A percentile compares a stretch with the other conserved stretches of the same genome.
These are phyloP conservation scores for Diplolepis rosae DNA, from an alignment of 2,888 invertebrate genomes.

Conservation along the genomic window DNA sequence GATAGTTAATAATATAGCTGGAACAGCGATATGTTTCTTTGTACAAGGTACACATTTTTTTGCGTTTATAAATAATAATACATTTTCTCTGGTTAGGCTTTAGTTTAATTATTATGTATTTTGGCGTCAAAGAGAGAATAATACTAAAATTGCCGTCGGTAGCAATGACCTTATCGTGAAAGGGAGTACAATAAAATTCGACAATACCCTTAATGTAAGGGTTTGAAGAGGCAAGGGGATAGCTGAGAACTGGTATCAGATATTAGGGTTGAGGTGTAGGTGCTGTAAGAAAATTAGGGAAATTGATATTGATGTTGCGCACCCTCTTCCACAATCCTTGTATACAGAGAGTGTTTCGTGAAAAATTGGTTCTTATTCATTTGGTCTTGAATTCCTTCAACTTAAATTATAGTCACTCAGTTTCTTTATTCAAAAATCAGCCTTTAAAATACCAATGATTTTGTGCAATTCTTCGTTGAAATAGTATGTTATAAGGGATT, in stretches of 20 bases:
- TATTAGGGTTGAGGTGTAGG: neutral
- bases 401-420: neutral
- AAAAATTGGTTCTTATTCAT: neutral
- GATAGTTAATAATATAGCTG: too few relatives aligned
- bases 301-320: conserved; percentile 4
- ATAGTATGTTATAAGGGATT: too few relatives aligned
- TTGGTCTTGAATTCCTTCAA: neutral
- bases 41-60: too few relatives aligned
- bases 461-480: neutral
- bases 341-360: neutral
- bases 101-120: too few relatives aligned
- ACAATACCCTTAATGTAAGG: neutral
- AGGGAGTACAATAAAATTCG: neutral
- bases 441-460: too few relatives aligned
- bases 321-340: neutral
- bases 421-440: too few relatives aligned
- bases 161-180: neutral
- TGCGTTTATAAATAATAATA: too few relatives aligned
- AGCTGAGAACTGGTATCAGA: neutral
- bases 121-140: too few relatives aligned
- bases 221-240: neutral
- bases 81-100: too few relatives aligned
- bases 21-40: too few relatives aligned
- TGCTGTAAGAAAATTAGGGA: neutral
- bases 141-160: too few relatives aligned